These are phyloP conservation scores for Hylaeus anthracinus DNA, from an alignment of 1,140 invertebrate species.

Conservation along the genomic window DNA sequence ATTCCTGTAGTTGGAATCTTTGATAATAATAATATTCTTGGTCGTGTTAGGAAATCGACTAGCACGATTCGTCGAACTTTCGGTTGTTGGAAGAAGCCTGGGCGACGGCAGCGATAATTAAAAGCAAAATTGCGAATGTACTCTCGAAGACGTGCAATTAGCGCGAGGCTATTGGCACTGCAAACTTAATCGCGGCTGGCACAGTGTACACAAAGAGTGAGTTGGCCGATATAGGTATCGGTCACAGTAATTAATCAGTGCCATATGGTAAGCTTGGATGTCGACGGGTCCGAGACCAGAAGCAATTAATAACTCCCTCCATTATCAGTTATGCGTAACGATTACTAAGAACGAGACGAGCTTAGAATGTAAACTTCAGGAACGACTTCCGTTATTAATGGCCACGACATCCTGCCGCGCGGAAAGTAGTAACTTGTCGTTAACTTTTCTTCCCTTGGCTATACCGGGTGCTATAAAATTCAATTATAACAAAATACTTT, in stretches of 20 bases:
- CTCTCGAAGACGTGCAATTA: conserved; percentile 51
- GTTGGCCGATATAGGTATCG: conserved; percentile 47
- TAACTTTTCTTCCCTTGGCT: conserved; percentile 10
- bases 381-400: conserved; percentile 46
- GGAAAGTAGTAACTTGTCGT: conserved; percentile 4
- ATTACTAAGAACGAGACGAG: conserved; percentile 43
- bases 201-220: conserved; percentile 59
- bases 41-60: not conserved
- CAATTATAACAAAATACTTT: conserved; percentile 8
- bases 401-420: conserved; percentile 14
- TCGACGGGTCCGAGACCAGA: conserved; percentile 53
- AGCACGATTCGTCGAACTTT: not conserved
- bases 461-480: not conserved
- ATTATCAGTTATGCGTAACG: conserved; percentile 66
- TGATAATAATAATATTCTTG: no score
- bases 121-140: conserved; percentile 34
- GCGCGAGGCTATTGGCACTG: conserved; percentile 49
- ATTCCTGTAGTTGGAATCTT: no score
- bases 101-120: conserved; percentile 31
- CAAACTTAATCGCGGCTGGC: conserved; percentile 60
- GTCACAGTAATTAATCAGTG: conserved; percentile 66
- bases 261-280: conserved; percentile 63
- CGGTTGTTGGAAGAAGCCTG: not conserved
- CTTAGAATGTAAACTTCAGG: conserved; percentile 42
- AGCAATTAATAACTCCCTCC: conserved; percentile 66